Conservation (phyloP, 2,888 invertebrate species). For the Thysanoteuthis rhombus region DNA sequence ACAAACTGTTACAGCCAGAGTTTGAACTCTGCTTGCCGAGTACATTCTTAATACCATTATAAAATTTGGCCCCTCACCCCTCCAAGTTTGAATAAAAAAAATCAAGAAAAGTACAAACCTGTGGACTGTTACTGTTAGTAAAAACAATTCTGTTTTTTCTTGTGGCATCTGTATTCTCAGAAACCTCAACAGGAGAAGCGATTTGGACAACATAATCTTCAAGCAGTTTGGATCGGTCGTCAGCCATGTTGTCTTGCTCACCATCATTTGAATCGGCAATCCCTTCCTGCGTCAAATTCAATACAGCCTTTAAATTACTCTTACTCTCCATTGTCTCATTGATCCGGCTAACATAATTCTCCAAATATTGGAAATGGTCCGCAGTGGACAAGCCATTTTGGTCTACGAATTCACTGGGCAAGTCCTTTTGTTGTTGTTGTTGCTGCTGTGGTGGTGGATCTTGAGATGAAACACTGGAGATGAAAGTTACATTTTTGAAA, state of each 20-base stretch:
- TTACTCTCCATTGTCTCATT: constrained; percentile 20
- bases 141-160: constrained; percentile 13
- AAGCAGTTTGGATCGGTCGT: neutral
- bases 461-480: neutral
- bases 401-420: neutral
- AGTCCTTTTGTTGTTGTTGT: neutral
- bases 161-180: neutral
- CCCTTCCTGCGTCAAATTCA: constrained; percentile 22
- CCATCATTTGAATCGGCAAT: neutral
- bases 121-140: neutral
- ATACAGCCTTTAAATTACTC: constrained; percentile 20
- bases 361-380: constrained; percentile 1
- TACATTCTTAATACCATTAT: too few species aligned
- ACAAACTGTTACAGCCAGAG: too few species aligned
- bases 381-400: neutral
- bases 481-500: constrained; percentile 26
- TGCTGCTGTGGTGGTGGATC: neutral
- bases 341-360: constrained; percentile 15
- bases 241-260: neutral
- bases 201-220: neutral
- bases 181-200: neutral
- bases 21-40: too few species aligned
- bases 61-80: too few species aligned
- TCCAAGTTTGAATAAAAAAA: neutral
- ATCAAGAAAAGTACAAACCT: neutral